A percentile compares a stretch with the other conserved stretches of the same genome.
These are phyloP conservation scores for Psococerastis gibbosa DNA, from an alignment of 2,888 invertebrate genomes.

Conservation along the genomic window DNA sequence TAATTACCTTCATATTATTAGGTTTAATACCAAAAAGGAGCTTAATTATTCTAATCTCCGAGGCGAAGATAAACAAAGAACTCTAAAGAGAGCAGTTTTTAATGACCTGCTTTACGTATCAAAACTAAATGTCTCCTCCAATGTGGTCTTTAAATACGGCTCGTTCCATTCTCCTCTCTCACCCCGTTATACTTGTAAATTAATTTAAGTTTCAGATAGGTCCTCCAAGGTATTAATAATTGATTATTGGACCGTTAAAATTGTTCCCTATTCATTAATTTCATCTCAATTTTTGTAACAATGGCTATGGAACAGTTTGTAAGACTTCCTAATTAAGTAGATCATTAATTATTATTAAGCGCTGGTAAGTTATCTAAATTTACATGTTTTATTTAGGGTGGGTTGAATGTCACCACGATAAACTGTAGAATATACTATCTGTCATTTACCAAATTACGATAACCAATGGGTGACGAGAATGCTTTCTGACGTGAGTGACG, in stretches of 20 bases:
- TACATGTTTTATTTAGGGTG: too few species aligned
- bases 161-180: background rate
- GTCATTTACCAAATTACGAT: too few species aligned
- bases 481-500: too few species aligned
- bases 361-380: too few species aligned
- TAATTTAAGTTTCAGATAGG: constrained; percentile 11
- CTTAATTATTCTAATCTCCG: background rate
- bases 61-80: constrained; percentile 1
- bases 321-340: too few species aligned
- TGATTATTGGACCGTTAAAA: constrained; percentile 6
- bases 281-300: background rate
- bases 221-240: constrained; percentile 9
- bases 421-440: too few species aligned
- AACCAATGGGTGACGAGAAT: too few species aligned
- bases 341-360: too few species aligned
- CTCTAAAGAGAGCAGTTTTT: constrained; percentile 9
- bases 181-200: background rate
- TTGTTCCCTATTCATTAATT: background rate
- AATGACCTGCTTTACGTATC: constrained; percentile 3
- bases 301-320: too few species aligned
- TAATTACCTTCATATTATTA: background rate
- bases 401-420: too few species aligned
- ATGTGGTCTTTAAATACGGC: background rate
- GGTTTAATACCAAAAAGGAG: background rate
- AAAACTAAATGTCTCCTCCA: background rate